Evolutionary conservation across 2,113 vertebrate genomes (phyloP), one percentile per base, ranked within the genome.

Genomic region (Dicrurus megarhynchus): DNA sequence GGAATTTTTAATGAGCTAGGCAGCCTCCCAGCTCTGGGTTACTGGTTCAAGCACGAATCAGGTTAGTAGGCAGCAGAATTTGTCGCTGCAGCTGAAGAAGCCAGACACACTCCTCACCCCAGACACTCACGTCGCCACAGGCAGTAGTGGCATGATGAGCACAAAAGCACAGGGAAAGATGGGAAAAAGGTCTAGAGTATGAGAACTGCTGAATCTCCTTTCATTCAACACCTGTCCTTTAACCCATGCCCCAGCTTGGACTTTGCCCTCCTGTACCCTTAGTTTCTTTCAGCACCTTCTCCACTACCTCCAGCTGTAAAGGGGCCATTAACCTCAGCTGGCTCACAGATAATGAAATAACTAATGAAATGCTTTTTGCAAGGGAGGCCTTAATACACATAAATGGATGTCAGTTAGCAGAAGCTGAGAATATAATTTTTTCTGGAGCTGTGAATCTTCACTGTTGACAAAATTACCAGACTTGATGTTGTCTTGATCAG

Each of bases 1-100:
- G 93, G 96, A 95, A 93, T 94, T 95, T 84, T 92, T 97, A 91
- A 96, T 91, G 90, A 96, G 57, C 61, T 37, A 37, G 26, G 52
- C 76, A 93, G 92, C 22, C 60, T 95, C 89, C 41, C 68, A 92
- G 89, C 86, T 94, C 90, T 88, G 86, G 94, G 97, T 96, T 96
- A 97, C 56, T 91, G 90, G 90, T 90, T 95, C 96, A 97, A 56
- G 87, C 67, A 26, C 2, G 28, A 94, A 94, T 89, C 79, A 82
- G 88, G 77, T 95, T 96, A 92, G 91, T 61, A 94, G 87, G 89
- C 46, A 92, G 80, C 64, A 90, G 89, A 81, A 81, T 81, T 77
- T 84, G 46, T 60, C 3, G 0, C 89, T 64, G 89, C 73, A 78
- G 39, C 65, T 89, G 86, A 84, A 89, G 76, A 67, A 84, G 19